Percentiles rank a stretch among this genome's conserved stretches.
Evolutionary conservation across 2,113 vertebrate genomes (phyloP).

Genomic region (Triplophysa tibetana): DNA sequence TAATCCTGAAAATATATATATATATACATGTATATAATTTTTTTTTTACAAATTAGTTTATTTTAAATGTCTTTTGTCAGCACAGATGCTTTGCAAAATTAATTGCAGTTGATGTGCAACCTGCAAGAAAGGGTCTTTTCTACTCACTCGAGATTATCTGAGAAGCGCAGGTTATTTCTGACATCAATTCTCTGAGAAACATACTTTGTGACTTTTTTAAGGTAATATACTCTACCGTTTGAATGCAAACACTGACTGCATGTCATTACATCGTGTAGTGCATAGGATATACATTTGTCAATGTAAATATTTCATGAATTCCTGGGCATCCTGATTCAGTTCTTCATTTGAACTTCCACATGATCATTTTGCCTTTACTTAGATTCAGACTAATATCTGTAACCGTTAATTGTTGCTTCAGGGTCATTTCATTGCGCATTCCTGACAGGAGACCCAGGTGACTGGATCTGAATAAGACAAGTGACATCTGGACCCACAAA

Average conservation of each 20-base stretch:
- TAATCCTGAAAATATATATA: too few relatives aligned
- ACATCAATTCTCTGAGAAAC: conserved; percentile 25
- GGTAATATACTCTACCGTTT: conserved; percentile 1
- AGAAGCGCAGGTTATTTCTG: conserved; percentile 33
- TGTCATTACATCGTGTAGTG: not conserved
- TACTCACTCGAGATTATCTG: conserved; percentile 26
- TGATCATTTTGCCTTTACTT: not conserved
- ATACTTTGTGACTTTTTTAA: conserved; percentile 27
- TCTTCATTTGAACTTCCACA: not conserved
- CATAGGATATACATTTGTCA: not conserved
- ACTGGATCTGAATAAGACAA: conserved; percentile 20
- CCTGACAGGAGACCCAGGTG: conserved; percentile 5
- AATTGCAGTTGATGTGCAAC: conserved; percentile 50
- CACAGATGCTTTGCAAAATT: conserved; percentile 45
- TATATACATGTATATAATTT: too few relatives aligned
- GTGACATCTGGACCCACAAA: conserved; percentile 33
- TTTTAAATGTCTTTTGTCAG: conserved; percentile 48
- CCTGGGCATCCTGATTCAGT: not conserved
- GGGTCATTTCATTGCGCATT: conserved; percentile 1
- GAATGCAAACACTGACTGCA: conserved; percentile 1
- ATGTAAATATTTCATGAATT: not conserved
- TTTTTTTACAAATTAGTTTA: too few relatives aligned
- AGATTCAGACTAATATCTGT: not conserved
- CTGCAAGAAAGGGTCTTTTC: conserved; percentile 28
- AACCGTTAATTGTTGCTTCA: not conserved